Evolutionary conservation across 2,113 vertebrate species (phyloP).

Genomic region (Odobenus rosmarus): DNA sequence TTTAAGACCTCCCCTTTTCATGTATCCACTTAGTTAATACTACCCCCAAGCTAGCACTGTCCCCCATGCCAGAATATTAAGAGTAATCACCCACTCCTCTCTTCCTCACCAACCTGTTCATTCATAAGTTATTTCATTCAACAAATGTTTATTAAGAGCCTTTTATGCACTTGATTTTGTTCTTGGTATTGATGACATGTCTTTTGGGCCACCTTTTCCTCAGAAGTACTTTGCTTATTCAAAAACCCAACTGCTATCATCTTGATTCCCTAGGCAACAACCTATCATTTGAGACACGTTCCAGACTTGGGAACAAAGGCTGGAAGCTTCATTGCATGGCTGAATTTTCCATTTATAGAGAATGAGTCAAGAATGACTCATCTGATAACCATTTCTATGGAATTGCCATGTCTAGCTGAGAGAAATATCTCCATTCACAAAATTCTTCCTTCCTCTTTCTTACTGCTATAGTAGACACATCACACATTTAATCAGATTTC

Average conservation of each 20-base stretch:
- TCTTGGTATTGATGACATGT: neutral
- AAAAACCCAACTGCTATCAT: constrained; percentile 35
- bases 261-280: constrained; percentile 56
- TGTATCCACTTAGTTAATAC: neutral
- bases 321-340: neutral
- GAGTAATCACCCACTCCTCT: neutral
- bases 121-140: constrained; percentile 26
- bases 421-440: constrained; percentile 71
- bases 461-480: neutral
- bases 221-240: constrained; percentile 14
- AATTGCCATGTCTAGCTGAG: constrained; percentile 43
- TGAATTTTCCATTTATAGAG: constrained; percentile 57
- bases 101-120: neutral
- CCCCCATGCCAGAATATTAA: neutral
- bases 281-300: constrained; percentile 53
- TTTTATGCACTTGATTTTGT: constrained; percentile 19
- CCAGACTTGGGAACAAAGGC: constrained; percentile 65
- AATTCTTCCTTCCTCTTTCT: constrained; percentile 40
- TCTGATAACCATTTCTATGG: constrained; percentile 60
- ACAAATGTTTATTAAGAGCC: neutral
- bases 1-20: neutral
- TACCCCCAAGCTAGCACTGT: neutral
- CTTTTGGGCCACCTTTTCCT: constrained; percentile 20
- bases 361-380: constrained; percentile 68
- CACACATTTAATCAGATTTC: constrained; percentile 36